Conservation (phyloP, 2,113 vertebrate genomes). For the Scartelaos histophorus region DNA sequence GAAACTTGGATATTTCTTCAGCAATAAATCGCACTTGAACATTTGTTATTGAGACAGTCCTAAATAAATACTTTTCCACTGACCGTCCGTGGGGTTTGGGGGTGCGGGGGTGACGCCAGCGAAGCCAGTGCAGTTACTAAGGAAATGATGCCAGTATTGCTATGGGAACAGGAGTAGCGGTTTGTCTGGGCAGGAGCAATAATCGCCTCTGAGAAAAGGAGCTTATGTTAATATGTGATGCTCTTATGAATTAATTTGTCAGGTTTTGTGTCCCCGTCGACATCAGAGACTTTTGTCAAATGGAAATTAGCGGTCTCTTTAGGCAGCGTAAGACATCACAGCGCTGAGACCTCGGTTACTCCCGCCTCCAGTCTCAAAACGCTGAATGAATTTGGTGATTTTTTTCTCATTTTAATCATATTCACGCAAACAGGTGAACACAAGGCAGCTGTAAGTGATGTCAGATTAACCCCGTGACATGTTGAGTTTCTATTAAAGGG, state of each 20-base stretch:
- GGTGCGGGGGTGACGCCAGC: constrained; percentile 9
- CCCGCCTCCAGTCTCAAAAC: constrained; percentile 18
- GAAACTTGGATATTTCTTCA: no score
- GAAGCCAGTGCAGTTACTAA: constrained; percentile 52
- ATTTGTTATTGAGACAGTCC: no score
- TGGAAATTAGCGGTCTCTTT: constrained; percentile 56
- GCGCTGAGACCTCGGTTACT: constrained; percentile 14
- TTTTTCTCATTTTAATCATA: constrained; percentile 1
- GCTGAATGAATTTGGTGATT: constrained; percentile 15
- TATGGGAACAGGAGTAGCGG: constrained; percentile 60
- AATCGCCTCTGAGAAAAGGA: constrained; percentile 68
- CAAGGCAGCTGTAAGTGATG: background rate
- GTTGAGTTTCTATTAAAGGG: background rate
- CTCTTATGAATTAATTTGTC: constrained; percentile 71
- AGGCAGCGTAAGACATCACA: constrained; percentile 27
- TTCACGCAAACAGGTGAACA: background rate
- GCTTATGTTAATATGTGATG: constrained; percentile 69
- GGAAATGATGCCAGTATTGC: constrained; percentile 60
- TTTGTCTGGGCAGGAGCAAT: constrained; percentile 54
- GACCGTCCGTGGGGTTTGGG: constrained; percentile 20
- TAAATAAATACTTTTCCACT: background rate
- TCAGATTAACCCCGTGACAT: background rate
- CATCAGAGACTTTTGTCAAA: constrained; percentile 66
- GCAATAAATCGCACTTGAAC: no score
- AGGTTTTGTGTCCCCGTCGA: constrained; percentile 64